Percentiles rank a stretch among this genome's conserved stretches.
These are phyloP conservation scores for Natrix natrix DNA, from an alignment of 2,797 vertebrate genomes.

Conservation along the genomic window DNA sequence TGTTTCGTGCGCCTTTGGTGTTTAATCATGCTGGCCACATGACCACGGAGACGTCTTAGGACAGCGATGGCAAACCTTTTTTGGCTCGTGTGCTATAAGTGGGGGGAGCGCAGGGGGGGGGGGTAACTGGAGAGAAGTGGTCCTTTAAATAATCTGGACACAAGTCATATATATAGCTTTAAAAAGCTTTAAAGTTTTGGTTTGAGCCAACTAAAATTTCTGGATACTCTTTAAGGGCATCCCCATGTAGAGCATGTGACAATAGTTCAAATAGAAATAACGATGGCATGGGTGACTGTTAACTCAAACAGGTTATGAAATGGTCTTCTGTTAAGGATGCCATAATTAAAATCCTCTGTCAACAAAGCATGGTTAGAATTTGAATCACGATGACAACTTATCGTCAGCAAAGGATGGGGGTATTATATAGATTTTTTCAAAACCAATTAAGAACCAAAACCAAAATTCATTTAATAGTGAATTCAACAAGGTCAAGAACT, in stretches of 20 bases:
- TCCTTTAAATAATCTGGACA: background rate
- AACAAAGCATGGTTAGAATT: background rate
- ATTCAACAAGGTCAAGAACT: background rate
- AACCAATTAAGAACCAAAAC: background rate
- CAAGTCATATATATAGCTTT: background rate
- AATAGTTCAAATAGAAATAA: background rate
- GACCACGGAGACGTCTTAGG: no score
- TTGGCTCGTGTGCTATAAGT: no score
- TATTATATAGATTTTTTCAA: background rate
- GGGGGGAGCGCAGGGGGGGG: background rate
- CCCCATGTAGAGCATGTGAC: background rate
- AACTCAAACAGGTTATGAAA: background rate
- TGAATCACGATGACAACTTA: background rate
- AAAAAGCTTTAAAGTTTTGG: background rate
- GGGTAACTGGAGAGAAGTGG: background rate
- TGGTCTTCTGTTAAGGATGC: background rate
- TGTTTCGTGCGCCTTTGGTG: no score
- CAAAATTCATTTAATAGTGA: background rate
- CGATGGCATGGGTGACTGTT: background rate
- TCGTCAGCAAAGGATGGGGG: background rate
- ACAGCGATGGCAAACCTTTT: no score
- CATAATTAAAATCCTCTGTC: no score
- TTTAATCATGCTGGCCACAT: no score
- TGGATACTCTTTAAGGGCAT: background rate
- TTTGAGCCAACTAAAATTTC: background rate